Percentiles rank a stretch among this genome's conserved stretches.
Evolutionary conservation across 2,888 invertebrate genomes (phyloP).

Genomic region (Orthosia gothica): DNA sequence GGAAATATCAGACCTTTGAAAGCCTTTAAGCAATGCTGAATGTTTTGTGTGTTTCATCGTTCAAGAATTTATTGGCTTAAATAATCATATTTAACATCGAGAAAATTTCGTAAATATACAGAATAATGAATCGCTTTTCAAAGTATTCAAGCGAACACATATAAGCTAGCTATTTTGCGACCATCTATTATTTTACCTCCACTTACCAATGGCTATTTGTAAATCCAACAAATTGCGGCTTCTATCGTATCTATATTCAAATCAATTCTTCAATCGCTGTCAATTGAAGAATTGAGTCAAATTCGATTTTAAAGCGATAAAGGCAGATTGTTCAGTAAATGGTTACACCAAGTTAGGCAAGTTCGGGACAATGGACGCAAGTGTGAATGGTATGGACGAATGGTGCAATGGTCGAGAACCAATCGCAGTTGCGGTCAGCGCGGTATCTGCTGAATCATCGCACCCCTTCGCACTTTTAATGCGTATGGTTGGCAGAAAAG

Average conservation of each 20-base stretch:
- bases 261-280: slow-evolving; percentile 26
- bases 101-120: no score
- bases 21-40: background rate
- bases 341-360: slow-evolving; percentile 58
- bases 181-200: slow-evolving; percentile 15
- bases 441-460: slow-evolving; percentile 70
- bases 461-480: slow-evolving; percentile 68
- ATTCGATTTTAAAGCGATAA: slow-evolving; percentile 50
- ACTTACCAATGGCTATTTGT: slow-evolving; percentile 20
- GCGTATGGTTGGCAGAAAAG: slow-evolving; percentile 63
- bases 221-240: slow-evolving; percentile 30
- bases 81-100: background rate
- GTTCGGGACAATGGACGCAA: slow-evolving; percentile 62
- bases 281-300: slow-evolving; percentile 36
- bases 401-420: slow-evolving; percentile 57
- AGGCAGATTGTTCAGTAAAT: slow-evolving; percentile 48
- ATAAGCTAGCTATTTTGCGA: slow-evolving; percentile 9
- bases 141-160: background rate
- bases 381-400: slow-evolving; percentile 71
- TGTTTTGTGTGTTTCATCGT: background rate
- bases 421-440: slow-evolving; percentile 62
- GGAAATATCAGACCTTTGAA: background rate
- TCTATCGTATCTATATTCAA: slow-evolving; percentile 15
- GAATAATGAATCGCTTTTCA: no score
- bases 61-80: background rate